These are phyloP conservation scores for Pelosia muscerda DNA, from an alignment of 2,888 invertebrate genomes.

Conservation along the genomic window DNA sequence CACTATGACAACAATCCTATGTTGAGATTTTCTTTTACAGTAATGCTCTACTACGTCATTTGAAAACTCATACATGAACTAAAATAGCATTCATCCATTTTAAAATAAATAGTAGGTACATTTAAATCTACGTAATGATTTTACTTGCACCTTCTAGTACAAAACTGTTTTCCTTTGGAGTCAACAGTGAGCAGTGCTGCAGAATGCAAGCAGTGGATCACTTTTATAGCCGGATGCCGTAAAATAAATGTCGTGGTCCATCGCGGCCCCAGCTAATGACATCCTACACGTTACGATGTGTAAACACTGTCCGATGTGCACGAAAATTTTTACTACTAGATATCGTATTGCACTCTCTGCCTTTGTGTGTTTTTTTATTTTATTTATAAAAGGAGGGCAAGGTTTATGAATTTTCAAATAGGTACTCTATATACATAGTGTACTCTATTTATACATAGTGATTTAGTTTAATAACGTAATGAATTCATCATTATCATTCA, in stretches of 20 bases:
- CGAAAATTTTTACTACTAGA: constrained; percentile 32
- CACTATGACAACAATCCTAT: too few species aligned
- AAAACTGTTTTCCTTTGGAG: constrained; percentile 15
- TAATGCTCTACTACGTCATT: neutral
- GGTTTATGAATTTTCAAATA: neutral
- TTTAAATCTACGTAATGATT: neutral
- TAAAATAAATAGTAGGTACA: neutral
- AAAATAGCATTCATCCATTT: neutral
- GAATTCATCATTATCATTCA: too few species aligned
- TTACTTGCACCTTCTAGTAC: constrained; percentile 55
- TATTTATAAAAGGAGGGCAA: neutral
- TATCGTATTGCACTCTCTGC: neutral
- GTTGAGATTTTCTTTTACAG: too few species aligned
- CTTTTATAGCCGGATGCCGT: constrained; percentile 87
- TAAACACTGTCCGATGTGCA: constrained; percentile 60
- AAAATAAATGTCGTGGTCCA: constrained; percentile 86
- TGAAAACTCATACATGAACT: neutral
- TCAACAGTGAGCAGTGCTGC: constrained; percentile 73
- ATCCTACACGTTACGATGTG: constrained; percentile 67
- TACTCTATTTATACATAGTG: too few species aligned
- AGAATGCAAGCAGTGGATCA: constrained; percentile 86
- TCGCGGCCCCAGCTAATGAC: constrained; percentile 82
- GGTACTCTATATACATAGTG: too few species aligned
- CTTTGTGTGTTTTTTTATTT: neutral
- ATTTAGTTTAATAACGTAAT: too few species aligned